Base-by-base conservation (phyloP, 30 jellyfish, hydroid and myxozoan species). In the Hydra vulgaris region DNA sequence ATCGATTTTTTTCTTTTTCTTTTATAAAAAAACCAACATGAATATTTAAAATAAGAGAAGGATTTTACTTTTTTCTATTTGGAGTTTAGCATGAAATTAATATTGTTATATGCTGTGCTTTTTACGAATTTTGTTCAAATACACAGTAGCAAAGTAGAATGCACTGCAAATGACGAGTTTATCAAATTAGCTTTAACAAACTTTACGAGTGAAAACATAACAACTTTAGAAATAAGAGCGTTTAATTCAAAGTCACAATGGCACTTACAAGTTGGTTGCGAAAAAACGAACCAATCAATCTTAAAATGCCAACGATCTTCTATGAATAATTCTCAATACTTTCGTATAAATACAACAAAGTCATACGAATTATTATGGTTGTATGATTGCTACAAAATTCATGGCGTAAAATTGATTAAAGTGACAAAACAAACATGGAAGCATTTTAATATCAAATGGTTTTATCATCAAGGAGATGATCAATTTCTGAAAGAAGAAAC, bases 361-460 rank as follows among this genome's bases (percentile, higher is more conserved):
- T 16, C 18, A 22, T n/a, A n/a, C n/a, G 15, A 74, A n/a, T 22
- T 19, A 19, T 17, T 79, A n/a, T 79, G 86, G 86, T 26, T 18
- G 17, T 79, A 54, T 66, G 27, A 79, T 24, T 79, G 86, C 83
- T 79, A 53, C 23, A 66, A 22, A 26, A 67, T 54, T 61, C 86
- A 79, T 79, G 86, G 86, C 15, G 83, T 67, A 18, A 19, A 18
- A 16, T 23, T 23, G 17, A 17, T 79, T 21, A 79, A 21, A 15
- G 19, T 79, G 17, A 79, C 67, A 0, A 23, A 67, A 18, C 23
- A 54, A 24, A 27, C 83, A 54, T 53, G 83, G 83, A 23, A 79
- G 18, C 68, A 82, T 79, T 79, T 79, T 40, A 27, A 25, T 19
- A 66, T 79, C 70, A 66, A 66, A 18, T 79, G 86, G 86, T n/a